Evolutionary conservation across 2,113 vertebrate genomes (phyloP).

Genomic region (Dermatemys mawii): DNA sequence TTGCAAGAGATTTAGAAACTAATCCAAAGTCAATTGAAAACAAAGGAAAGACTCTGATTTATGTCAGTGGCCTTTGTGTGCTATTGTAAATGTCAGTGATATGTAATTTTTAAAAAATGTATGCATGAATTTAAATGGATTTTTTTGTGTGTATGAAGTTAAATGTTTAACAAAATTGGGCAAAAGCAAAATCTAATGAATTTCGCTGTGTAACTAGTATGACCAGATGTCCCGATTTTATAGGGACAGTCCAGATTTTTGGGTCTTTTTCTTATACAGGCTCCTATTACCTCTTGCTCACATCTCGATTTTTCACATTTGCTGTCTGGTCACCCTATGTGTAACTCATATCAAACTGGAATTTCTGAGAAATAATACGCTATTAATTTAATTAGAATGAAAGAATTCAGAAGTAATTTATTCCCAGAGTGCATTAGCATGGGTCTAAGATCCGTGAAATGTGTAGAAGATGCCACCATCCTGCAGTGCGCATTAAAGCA

Average conservation of each 20-base stretch:
- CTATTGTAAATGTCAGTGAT: neutral
- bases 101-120: neutral
- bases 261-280: no score
- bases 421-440: neutral
- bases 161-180: neutral
- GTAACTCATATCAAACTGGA: neutral
- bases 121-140: no score
- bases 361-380: neutral
- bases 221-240: no score
- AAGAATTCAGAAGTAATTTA: neutral
- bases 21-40: neutral
- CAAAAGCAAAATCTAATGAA: neutral
- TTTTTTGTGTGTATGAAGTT: neutral
- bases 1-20: neutral
- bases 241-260: no score
- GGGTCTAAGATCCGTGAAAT: neutral
- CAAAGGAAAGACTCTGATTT: neutral
- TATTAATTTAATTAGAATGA: neutral
- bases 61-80: neutral
- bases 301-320: no score
- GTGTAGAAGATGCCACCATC: neutral
- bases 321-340: no score
- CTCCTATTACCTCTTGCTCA: no score
- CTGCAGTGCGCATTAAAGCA: rapidly evolving
- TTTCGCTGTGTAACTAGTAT: neutral